A percentile compares a stretch with the other conserved stretches of the same genome.
Conservation (phyloP, 2,113 vertebrate genomes). For the Chaetorhynchus papuensis region DNA sequence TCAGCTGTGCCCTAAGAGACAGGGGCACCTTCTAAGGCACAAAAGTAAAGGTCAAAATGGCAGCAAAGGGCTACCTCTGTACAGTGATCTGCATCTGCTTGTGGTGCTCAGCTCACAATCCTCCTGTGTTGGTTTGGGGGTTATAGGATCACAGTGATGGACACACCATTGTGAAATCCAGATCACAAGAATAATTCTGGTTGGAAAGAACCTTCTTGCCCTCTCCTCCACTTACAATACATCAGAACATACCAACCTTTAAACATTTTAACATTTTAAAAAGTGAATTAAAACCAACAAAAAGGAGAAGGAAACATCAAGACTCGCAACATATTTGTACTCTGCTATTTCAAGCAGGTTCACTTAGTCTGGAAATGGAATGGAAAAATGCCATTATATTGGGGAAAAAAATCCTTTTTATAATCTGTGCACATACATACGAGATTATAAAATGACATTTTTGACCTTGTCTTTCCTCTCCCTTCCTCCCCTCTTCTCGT, state of each 20-base stretch:
- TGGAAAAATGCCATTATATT: neutral
- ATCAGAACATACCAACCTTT: neutral
- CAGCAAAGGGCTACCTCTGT: neutral
- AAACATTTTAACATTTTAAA: neutral
- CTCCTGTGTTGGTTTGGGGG: neutral
- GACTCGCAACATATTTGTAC: neutral
- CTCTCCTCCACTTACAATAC: accelerated
- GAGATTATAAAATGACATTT: neutral
- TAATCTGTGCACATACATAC: neutral
- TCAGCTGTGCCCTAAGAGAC: neutral
- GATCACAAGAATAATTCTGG: neutral
- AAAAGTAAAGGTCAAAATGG: neutral
- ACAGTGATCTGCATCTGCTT: neutral
- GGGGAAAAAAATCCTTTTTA: neutral
- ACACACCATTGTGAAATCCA: neutral
- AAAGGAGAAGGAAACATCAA: neutral
- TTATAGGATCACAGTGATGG: accelerated
- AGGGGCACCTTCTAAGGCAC: neutral
- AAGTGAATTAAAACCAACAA: neutral
- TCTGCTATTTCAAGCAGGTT: neutral
- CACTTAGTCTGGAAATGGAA: neutral
- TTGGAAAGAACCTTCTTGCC: neutral
- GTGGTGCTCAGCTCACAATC: accelerated
- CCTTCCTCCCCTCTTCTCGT: neutral
- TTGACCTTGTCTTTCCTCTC: neutral